Evolutionary conservation across 2,113 vertebrate genomes (phyloP).

Genomic region (Empidonax traillii): DNA sequence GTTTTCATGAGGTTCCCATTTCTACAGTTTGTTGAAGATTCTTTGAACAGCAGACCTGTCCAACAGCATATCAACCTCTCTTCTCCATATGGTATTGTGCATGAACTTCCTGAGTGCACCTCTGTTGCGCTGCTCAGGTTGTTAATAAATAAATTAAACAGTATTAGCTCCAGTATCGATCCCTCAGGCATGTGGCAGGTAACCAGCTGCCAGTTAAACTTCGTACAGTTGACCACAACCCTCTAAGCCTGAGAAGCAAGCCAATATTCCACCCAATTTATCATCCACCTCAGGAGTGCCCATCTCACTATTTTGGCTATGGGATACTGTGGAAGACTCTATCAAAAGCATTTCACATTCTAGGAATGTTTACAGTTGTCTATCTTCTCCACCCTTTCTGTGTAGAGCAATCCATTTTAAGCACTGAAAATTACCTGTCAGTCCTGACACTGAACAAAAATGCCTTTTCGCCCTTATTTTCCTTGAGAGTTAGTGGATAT

Average conservation of each 20-base stretch:
- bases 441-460: background rate
- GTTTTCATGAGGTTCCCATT: background rate
- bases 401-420: background rate
- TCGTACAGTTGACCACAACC: background rate
- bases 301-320: background rate
- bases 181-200: background rate
- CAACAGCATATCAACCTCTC: background rate
- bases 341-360: background rate
- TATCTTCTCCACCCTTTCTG: background rate
- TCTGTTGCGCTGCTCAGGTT: background rate
- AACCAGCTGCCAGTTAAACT: background rate
- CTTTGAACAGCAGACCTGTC: background rate
- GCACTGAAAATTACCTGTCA: background rate
- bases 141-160: background rate
- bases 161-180: background rate
- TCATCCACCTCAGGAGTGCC: background rate
- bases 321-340: background rate
- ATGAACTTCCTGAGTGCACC: background rate
- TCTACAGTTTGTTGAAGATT: background rate
- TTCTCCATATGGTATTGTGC: background rate
- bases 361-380: background rate
- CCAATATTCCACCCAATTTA: background rate
- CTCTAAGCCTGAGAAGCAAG: background rate
- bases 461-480: background rate
- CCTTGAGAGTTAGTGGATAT: background rate